Evolutionary conservation across 2,888 invertebrate species (phyloP), one percentile per base, ranked within the genome.

Genomic region (Endotricha flammealis): DNA sequence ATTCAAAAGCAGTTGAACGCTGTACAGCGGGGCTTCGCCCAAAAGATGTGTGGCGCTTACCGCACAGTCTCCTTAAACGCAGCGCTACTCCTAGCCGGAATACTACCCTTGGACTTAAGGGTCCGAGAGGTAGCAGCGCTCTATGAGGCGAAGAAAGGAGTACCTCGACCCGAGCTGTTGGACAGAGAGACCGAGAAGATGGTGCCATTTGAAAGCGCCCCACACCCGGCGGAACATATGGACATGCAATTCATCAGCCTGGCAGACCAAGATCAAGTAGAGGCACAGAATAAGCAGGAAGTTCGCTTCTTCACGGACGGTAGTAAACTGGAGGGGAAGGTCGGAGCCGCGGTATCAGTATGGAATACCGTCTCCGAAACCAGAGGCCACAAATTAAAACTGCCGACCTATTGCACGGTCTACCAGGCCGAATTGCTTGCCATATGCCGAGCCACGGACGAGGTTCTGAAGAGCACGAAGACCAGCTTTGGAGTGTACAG

Each of bases 371-470:
- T 3, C 3, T 2, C 28, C 12, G 28, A 28, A 12, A 28, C 7
- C 1, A 3, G 8, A 12, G 12, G 1, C 7, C 28, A 12, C 12
- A 28, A 28, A 28, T 7, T 28, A 1, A 4, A 12, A 1, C 28
- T 28, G 6, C 2, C 28, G 2, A 12, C 11, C 7, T 12, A 28
- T 2, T 12, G 28, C 12, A 28, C 28, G 4, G 28, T 28, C 4
- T 28, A 28, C 12, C 28, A 28, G 28, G 28, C 28, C 7, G 28
- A 28, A 12, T 12, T 28, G 4, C n/a, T 3, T 1, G 28, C 28
- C 4, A 11, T 12, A 4, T 4, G 2, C 3, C 12, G 6, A 12
- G 28, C 28, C 12, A 12, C 28, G 0, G 29, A 23, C 10, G n/a
- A 16, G 1, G n/a, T 33, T 1, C 12, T 17, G 1, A 30, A 14